Base-by-base conservation (phyloP, 2,888 invertebrate species). In the Trichacis sp. region DNA sequence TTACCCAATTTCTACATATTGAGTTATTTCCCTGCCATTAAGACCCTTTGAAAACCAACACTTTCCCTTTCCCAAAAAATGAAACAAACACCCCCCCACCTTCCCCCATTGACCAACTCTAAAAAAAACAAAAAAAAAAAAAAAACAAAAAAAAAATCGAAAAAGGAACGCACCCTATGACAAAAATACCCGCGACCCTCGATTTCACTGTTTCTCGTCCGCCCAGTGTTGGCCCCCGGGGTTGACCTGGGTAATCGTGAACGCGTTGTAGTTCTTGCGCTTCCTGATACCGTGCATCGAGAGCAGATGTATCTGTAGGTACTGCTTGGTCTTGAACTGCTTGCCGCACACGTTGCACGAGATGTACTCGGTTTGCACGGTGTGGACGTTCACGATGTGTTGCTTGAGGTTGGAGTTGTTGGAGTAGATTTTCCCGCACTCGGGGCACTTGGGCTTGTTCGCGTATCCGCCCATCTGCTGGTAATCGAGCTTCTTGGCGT, bases 331-430 rank as follows among this genome's bases (percentile, higher is more conserved):
- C 86, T 90, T 90, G 87, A 90, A 90, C 77, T 87, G 87, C 84
- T 90, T 90, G 81, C 85, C 87, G 86, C 90, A 90, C 72, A 89
- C 87, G 81, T 88, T 87, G 83, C 90, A 90, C 73, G 86, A 85
- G 84, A 89, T 88, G 82, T 87, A 87, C 74, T 87, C 87, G 58
- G 86, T 87, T 77, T 88, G 87, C 71, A 89, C 87, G 68, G 89
- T 87, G 85, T 90, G 90, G 75, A 90, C 89, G 86, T 90, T 90
- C 75, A 88, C 88, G 78, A 90, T 87, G 86, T 90, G 90, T 82
- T 90, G 90, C 85, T 90, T 90, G 73, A 90, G 87, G 85, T 90
- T 90, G 83, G 89, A 89, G 83, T 88, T 89, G 86, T 89, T 90
- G 85, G 89, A 89, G 86, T 90, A 90, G 73, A 87, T 88, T 85